Conservation (phyloP, 1,140 invertebrate species). For the Apis cerana region DNA sequence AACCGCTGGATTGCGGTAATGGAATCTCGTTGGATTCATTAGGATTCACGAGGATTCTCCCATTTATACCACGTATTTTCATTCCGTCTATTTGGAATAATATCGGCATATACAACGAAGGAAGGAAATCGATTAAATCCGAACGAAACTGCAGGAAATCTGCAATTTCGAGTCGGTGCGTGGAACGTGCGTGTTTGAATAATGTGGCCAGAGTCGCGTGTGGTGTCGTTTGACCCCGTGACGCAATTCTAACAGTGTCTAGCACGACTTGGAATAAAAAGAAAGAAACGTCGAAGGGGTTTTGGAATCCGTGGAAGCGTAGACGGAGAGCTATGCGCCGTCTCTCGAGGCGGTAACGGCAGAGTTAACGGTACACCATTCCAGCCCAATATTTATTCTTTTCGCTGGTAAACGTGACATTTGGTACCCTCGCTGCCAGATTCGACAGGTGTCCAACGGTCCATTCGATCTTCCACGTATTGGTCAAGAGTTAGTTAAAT, state of each 20-base stretch:
- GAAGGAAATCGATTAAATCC: too few relatives aligned
- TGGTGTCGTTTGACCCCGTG: conserved; percentile 4
- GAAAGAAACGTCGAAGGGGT: conserved; percentile 60
- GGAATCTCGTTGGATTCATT: background rate
- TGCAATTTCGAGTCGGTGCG: too few relatives aligned
- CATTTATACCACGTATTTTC: background rate
- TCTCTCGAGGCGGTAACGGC: conserved; percentile 80
- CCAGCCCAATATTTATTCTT: conserved; percentile 79
- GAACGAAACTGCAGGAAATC: too few relatives aligned
- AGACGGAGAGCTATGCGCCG: conserved; percentile 59
- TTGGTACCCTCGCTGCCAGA: conserved; percentile 17
- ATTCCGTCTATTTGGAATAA: too few relatives aligned
- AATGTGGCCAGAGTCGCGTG: background rate
- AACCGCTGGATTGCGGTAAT: background rate
- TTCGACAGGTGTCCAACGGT: conserved; percentile 29
- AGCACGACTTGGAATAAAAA: conserved; percentile 30
- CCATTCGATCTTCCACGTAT: background rate
- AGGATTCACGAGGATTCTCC: background rate
- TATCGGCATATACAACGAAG: too few relatives aligned
- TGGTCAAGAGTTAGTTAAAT: too few relatives aligned
- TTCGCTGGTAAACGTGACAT: conserved; percentile 63
- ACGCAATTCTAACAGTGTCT: conserved; percentile 35
- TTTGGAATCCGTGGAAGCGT: conserved; percentile 50
- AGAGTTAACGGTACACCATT: conserved; percentile 79
- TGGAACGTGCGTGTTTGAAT: background rate